Evolutionary conservation across 2,888 invertebrate species (phyloP), one percentile per base, ranked within the genome.

Genomic region (Leptopterna dolabrata): DNA sequence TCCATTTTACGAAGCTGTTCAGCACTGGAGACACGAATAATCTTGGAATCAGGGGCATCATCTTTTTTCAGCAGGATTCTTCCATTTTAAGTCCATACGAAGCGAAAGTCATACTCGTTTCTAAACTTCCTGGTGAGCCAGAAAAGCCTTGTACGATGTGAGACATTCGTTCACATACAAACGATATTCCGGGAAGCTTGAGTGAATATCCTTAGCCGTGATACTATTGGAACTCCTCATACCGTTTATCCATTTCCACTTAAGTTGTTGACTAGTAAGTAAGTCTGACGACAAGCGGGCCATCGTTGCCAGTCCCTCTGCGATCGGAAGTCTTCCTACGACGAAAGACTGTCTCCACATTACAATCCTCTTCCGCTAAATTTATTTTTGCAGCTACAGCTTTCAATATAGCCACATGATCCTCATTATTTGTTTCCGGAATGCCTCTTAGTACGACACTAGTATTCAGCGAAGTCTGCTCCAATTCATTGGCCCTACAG

Each of bases 371-470:
- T 2, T 16, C 47, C 13, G 13, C 13, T 47, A 47, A 16, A 47
- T 47, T 16, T 47, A 47, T 47, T 47, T 47, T 47, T 13, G 11
- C 24, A 13, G 63, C 63, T 0, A 63, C 82, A 2, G 13, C 63
- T 16, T 82, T 82, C 51, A 82, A 13, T 29, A 82, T 30, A 13
- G 24, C 30, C 3, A 7, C 14, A 9, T 36, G 30, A 24, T 78
- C 19, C 29, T 78, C 78, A 45, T 45, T 78, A 36, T 19, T 45
- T 14, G 78, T 78, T n/a, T 78, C 78, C 9, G 78, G 78, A 14
- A 78, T 78, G 16, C 78, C 78, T 24, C 45, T 78, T 16, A 78
- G 13, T 11, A 78, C 45, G n/a, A 78, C 16, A 1, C 14, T 24
- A 6, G 24, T 11, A 45, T 47, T 78, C 7, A 78, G 19, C 4